These are phyloP conservation scores for Leucoraja ocellata DNA, from an alignment of 2,797 vertebrate genomes.

Conservation along the genomic window DNA sequence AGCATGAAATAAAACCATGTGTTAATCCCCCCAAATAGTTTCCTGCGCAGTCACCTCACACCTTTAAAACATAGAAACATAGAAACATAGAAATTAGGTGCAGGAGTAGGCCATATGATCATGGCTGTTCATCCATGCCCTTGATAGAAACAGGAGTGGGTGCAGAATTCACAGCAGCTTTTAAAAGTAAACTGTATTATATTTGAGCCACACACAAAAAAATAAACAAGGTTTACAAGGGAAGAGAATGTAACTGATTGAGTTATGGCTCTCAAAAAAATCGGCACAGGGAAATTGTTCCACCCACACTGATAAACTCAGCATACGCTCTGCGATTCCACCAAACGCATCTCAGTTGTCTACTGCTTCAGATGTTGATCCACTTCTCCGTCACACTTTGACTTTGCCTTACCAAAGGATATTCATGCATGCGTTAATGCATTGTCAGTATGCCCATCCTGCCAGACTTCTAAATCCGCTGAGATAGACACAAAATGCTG, in stretches of 20 bases:
- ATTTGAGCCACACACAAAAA: background rate
- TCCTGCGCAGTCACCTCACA: background rate
- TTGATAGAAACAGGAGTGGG: background rate
- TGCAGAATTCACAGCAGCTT: background rate
- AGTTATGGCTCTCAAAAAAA: too few relatives aligned
- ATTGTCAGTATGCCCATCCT: too few relatives aligned
- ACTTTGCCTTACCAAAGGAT: too few relatives aligned
- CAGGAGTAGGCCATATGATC: too few relatives aligned
- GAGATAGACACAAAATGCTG: too few relatives aligned
- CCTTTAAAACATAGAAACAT: background rate
- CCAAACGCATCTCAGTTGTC: background rate
- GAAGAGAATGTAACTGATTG: background rate
- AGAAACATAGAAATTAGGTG: too few relatives aligned
- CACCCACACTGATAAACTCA: too few relatives aligned
- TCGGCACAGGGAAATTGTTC: background rate
- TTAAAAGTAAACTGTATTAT: background rate
- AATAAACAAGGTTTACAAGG: background rate
- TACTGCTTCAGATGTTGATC: background rate
- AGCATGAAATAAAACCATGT: background rate
- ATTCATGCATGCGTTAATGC: too few relatives aligned
- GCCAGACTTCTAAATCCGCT: too few relatives aligned
- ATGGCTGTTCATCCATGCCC: too few relatives aligned
- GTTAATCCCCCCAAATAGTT: background rate
- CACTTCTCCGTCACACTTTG: background rate
- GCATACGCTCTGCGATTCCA: background rate